These are phyloP conservation scores for Anser brachyrhynchus DNA, from an alignment of 2,113 vertebrate genomes.

Conservation along the genomic window DNA sequence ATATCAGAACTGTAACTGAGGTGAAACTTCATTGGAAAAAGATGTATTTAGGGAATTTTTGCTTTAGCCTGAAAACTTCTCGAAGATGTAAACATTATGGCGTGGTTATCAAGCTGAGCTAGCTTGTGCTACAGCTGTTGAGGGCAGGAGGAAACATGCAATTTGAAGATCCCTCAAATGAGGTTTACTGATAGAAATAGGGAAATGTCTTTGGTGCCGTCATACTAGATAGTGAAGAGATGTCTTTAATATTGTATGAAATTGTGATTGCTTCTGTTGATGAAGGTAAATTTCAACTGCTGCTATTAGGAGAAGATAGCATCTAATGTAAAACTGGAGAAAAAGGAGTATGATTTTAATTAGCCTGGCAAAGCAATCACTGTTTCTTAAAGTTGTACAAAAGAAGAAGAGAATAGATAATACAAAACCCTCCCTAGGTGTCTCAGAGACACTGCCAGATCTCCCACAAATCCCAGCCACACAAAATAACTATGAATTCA, in stretches of 20 bases:
- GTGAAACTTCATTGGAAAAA: background rate
- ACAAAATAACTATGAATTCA: background rate
- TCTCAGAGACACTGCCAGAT: background rate
- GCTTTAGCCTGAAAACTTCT: background rate
- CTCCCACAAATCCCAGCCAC: background rate
- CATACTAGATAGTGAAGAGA: background rate
- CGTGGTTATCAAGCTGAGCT: background rate
- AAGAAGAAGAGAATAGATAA: background rate
- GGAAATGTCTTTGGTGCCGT: background rate
- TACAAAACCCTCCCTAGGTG: background rate
- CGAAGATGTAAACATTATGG: background rate
- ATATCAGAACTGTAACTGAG: background rate
- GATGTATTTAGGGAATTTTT: background rate
- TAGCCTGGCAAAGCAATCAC: background rate
- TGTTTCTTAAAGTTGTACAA: background rate
- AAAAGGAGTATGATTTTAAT: background rate
- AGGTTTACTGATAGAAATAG: background rate
- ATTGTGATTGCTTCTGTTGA: background rate
- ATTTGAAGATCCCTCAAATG: background rate
- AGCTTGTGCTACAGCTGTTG: slow-evolving; percentile 20
- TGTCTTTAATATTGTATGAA: background rate
- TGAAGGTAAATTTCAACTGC: background rate
- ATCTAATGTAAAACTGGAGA: background rate
- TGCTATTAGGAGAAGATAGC: background rate
- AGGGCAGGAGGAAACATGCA: background rate